A percentile compares a stretch with the other conserved stretches of the same genome.
Conservation (phyloP, 2,797 vertebrate species). For the Phalloptychus januarius region DNA sequence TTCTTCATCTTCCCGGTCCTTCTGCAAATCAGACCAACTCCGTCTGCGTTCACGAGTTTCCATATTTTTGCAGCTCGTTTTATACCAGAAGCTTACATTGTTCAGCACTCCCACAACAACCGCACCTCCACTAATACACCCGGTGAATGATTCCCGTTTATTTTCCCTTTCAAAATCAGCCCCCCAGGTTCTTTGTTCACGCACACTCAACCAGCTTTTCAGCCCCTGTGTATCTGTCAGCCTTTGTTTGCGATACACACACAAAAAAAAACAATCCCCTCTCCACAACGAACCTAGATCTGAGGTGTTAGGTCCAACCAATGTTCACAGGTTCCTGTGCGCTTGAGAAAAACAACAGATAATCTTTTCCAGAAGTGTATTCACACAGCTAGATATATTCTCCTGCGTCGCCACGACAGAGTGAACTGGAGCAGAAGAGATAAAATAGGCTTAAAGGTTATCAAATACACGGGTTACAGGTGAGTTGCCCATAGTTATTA, state of each 20-base stretch:
- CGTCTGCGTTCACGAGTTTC: background rate
- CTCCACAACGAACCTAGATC: background rate
- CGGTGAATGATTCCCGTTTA: background rate
- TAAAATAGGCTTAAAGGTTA: background rate
- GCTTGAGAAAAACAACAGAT: background rate
- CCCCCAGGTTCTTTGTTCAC: background rate
- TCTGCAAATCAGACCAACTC: background rate
- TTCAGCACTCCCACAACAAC: background rate
- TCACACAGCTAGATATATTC: background rate
- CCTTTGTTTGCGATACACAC: background rate
- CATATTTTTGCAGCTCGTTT: background rate
- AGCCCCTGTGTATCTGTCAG: too few relatives aligned
- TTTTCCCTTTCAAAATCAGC: conserved; percentile 2
- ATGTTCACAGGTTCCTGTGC: background rate
- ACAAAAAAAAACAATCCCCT: background rate
- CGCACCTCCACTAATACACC: background rate
- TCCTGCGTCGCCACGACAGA: background rate
- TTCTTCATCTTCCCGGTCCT: background rate
- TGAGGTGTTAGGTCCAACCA: background rate
- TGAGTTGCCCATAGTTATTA: background rate
- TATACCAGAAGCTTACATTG: background rate
- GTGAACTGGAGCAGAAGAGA: background rate
- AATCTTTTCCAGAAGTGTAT: background rate
- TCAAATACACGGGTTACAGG: background rate
- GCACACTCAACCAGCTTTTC: background rate